Percentiles rank a stretch among this genome's conserved stretches.
phyloP scores from a whole-genome alignment of 2,113 vertebrate species.

The Serinus canaria region DNA sequence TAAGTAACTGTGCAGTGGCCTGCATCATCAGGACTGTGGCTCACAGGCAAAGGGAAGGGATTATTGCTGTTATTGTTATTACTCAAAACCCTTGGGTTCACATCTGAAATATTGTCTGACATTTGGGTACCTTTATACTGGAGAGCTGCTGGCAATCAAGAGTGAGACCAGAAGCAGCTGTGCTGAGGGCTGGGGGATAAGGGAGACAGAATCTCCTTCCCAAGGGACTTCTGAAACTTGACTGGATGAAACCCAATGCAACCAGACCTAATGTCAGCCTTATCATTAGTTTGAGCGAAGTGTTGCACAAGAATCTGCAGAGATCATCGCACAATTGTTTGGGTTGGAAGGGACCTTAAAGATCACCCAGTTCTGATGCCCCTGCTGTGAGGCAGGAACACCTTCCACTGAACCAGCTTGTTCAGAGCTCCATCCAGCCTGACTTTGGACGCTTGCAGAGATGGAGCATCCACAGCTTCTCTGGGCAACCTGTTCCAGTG shows the following conservation, averaged over 20 bases:
- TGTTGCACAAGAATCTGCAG: neutral
- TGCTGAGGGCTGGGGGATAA: neutral
- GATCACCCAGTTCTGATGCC: neutral
- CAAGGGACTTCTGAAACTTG: neutral
- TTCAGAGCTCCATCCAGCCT: neutral
- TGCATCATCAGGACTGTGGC: neutral
- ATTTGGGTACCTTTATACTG: neutral
- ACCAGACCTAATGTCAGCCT: neutral
- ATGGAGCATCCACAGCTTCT: neutral
- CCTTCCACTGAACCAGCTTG: neutral
- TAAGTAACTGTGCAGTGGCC: neutral
- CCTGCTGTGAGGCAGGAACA: neutral
- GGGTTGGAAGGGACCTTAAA: neutral
- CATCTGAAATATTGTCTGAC: neutral
- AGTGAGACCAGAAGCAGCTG: neutral
- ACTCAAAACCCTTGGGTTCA: neutral
- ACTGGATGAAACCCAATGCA: neutral
- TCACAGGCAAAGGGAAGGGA: neutral
- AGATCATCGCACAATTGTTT: neutral
- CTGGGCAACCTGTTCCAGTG: neutral
- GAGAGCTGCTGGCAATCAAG: neutral
- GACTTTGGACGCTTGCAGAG: neutral
- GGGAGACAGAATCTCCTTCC: neutral
- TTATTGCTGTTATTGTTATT: neutral
- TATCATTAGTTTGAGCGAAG: neutral